These are phyloP conservation scores for Sebastes aleutianus DNA, from an alignment of 2,797 vertebrate species.

Conservation along the genomic window DNA sequence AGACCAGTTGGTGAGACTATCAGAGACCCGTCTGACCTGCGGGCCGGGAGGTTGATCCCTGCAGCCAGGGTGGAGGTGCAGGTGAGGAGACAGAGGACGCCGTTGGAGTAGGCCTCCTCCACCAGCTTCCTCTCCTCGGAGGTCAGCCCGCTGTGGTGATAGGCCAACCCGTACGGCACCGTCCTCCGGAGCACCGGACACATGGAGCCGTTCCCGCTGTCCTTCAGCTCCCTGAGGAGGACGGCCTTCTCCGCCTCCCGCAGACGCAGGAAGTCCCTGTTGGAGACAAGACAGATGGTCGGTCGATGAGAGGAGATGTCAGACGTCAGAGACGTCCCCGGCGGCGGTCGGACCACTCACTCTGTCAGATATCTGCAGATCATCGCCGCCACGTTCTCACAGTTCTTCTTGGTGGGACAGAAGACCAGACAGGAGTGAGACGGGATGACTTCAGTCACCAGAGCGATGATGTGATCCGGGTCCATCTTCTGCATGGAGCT, in stretches of 20 bases:
- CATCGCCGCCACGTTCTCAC: slow-evolving; percentile 94
- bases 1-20: no score
- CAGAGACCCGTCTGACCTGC: slow-evolving; percentile 76
- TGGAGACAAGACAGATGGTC: no score
- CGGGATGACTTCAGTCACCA: slow-evolving; percentile 96
- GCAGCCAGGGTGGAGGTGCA: slow-evolving; percentile 97
- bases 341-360: slow-evolving; percentile 75
- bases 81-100: slow-evolving; percentile 91
- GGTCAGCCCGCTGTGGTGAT: slow-evolving; percentile 96
- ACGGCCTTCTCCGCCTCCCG: slow-evolving; percentile 82
- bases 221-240: slow-evolving; percentile 84
- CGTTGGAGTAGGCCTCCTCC: slow-evolving; percentile 91
- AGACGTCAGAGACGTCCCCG: no score
- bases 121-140: slow-evolving; percentile 89
- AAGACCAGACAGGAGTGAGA: slow-evolving; percentile 93
- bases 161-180: slow-evolving; percentile 90
- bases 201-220: slow-evolving; percentile 82
- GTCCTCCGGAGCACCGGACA: slow-evolving; percentile 89
- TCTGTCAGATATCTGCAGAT: slow-evolving; percentile 92
- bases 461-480: slow-evolving; percentile 92
- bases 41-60: slow-evolving; percentile 94
- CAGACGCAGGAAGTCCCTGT: slow-evolving; percentile 84
- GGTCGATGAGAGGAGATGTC: no score
- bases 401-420: slow-evolving; percentile 98
- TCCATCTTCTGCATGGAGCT: slow-evolving; percentile 89